These are phyloP conservation scores for Drosophila arizonae DNA, from an alignment of 1,140 invertebrate species.

Conservation along the genomic window DNA sequence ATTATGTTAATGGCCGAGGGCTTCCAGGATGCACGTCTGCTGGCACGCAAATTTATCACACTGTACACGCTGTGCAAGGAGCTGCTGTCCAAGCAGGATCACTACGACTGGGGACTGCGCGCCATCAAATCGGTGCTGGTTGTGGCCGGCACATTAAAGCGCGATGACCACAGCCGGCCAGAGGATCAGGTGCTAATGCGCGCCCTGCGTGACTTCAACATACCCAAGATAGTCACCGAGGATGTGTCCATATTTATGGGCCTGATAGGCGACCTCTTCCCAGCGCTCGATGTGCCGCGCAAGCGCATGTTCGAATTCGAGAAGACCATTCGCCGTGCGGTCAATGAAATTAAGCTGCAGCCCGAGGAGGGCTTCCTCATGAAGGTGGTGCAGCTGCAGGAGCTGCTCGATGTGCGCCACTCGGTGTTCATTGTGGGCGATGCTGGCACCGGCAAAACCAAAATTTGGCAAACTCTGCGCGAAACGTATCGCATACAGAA, in stretches of 20 bases:
- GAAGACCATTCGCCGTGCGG: constrained; percentile 87
- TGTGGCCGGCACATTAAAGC: constrained; percentile 88
- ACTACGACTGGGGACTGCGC: constrained; percentile 93
- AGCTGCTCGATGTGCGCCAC: constrained; percentile 93
- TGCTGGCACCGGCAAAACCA: constrained; percentile 93
- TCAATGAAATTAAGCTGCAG: constrained; percentile 91
- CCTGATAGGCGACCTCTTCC: constrained; percentile 92
- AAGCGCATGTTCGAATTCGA: constrained; percentile 91
- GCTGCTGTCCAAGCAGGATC: constrained; percentile 92
- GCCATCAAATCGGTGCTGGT: constrained; percentile 95
- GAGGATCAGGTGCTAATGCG: constrained; percentile 89
- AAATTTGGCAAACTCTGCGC: constrained; percentile 93
- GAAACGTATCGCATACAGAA: constrained; percentile 90
- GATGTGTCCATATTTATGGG: constrained; percentile 93
- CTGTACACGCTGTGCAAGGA: constrained; percentile 91
- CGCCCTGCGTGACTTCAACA: constrained; percentile 93
- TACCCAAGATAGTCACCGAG: constrained; percentile 93
- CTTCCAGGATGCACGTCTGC: constrained; percentile 90
- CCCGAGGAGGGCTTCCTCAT: constrained; percentile 93
- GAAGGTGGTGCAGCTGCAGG: constrained; percentile 92
- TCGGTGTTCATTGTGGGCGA: constrained; percentile 94
- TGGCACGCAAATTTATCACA: constrained; percentile 93
- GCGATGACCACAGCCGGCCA: constrained; percentile 85
- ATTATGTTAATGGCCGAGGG: constrained; percentile 94
- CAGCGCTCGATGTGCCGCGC: constrained; percentile 91